A percentile compares a stretch with the other conserved stretches of the same genome.
Conservation (phyloP, 2,888 invertebrate species). For the Aporophyla nigra region DNA sequence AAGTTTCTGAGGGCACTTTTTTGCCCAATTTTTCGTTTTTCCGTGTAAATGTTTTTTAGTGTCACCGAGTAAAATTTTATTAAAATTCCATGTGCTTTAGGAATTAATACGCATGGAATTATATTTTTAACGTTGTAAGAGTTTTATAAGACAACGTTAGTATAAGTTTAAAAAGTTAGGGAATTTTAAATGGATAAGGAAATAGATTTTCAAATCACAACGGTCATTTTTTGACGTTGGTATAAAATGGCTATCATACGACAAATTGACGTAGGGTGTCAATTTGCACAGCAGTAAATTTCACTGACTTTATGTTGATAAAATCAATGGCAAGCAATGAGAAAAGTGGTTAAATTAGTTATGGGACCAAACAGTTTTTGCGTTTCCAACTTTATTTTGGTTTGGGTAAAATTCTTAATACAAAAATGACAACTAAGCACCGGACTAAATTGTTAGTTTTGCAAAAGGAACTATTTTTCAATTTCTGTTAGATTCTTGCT, state of each 20-base stretch:
- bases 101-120: background rate
- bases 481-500: too few relatives aligned
- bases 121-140: background rate
- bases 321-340: background rate
- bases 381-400: too few relatives aligned
- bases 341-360: background rate
- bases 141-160: too few relatives aligned
- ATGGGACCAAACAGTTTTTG: too few relatives aligned
- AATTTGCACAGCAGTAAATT: background rate
- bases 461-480: too few relatives aligned
- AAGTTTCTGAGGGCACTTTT: conserved; percentile 10
- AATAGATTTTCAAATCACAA: background rate
- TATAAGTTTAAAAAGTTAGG: too few relatives aligned
- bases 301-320: background rate
- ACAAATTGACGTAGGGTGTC: background rate
- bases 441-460: too few relatives aligned
- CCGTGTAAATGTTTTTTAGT: conserved; percentile 1
- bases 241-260: background rate
- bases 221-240: too few relatives aligned
- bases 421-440: too few relatives aligned
- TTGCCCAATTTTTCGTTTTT: background rate
- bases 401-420: too few relatives aligned
- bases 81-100: background rate
- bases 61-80: background rate
- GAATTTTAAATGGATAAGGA: too few relatives aligned